Conservation (phyloP, 2,888 invertebrate species). For the Mesorhabditis sp. region DNA sequence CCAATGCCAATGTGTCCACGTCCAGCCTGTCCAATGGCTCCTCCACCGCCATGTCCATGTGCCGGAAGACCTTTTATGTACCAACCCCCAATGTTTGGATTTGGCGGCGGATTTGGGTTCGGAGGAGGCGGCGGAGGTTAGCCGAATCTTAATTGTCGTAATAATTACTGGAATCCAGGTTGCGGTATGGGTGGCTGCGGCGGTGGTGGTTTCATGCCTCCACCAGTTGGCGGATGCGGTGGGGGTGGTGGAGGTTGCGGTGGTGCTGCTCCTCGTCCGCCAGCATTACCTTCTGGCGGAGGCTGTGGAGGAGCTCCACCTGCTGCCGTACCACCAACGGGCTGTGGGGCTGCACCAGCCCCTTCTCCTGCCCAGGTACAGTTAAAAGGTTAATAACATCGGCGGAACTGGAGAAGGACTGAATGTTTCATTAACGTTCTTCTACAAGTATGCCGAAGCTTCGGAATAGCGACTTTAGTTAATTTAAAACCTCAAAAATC, state of each 20-base stretch:
- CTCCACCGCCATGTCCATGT: slow-evolving; percentile 28
- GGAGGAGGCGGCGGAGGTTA: slow-evolving; percentile 10
- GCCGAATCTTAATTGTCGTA: neutral
- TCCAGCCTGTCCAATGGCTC: slow-evolving; percentile 28
- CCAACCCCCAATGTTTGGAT: neutral
- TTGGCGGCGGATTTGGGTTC: slow-evolving; percentile 14
- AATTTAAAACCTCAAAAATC: no score
- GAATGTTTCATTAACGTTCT: no score
- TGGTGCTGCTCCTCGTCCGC: slow-evolving; percentile 8
- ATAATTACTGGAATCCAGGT: slow-evolving; percentile 11
- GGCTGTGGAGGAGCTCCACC: slow-evolving; percentile 12
- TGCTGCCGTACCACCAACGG: neutral
- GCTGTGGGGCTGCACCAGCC: slow-evolving; percentile 13
- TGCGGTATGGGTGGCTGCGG: slow-evolving; percentile 9
- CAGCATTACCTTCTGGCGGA: slow-evolving; percentile 19
- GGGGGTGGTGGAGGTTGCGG: slow-evolving; percentile 15
- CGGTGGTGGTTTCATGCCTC: slow-evolving; percentile 11
- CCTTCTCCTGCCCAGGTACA: slow-evolving; percentile 31
- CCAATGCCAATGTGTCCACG: slow-evolving; percentile 30
- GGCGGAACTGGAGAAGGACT: no score
- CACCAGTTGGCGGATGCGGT: slow-evolving; percentile 19
- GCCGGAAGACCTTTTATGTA: slow-evolving; percentile 13
- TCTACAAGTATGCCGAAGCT: no score
- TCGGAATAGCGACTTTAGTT: no score
- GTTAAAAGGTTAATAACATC: neutral